Conservation (phyloP, 37 sponge, comb jelly and placozoan species). For the Bolinopsis microptera region DNA sequence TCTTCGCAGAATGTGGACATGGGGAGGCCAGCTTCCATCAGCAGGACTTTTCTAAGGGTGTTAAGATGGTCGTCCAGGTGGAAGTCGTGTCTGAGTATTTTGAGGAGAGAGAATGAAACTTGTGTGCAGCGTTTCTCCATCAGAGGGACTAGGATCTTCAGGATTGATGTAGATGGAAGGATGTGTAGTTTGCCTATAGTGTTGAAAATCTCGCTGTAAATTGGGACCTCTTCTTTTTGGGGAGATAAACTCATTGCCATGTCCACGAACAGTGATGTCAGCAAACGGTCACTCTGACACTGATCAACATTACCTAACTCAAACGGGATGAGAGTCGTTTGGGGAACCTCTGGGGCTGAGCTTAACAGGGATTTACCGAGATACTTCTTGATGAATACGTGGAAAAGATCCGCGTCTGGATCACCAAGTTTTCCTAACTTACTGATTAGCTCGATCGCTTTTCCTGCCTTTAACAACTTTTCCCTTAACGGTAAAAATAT, state of each 20-base stretch:
- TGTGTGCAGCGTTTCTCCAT: slow-evolving; percentile 13
- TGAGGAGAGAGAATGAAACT: slow-evolving; percentile 55
- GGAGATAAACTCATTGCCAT: not conserved
- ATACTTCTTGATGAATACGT: slow-evolving; percentile 2
- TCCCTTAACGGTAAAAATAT: not conserved
- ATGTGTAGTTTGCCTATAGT: slow-evolving; percentile 14
- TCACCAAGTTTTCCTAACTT: slow-evolving; percentile 42
- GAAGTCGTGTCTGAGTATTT: not conserved
- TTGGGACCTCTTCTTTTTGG: not conserved
- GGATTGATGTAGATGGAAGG: slow-evolving; percentile 52
- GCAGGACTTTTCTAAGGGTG: slow-evolving; percentile 48
- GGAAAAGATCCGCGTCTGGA: not conserved
- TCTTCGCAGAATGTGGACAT: slow-evolving; percentile 61
- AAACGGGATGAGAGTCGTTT: not conserved
- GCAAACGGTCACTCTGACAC: not conserved
- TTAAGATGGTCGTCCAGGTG: not conserved
- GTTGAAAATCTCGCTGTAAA: slow-evolving; percentile 53
- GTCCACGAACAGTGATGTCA: not conserved
- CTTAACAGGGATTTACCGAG: not conserved
- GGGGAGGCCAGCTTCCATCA: slow-evolving; percentile 64
- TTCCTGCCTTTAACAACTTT: slow-evolving; percentile 47
- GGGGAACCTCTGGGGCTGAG: not conserved
- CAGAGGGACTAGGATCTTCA: slow-evolving; percentile 9
- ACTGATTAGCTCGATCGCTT: slow-evolving; percentile 51
- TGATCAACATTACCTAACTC: not conserved